Percentiles rank a stretch among this genome's conserved stretches.
Evolutionary conservation across 2,797 vertebrate species (phyloP).

Genomic region (Botia kubotai): DNA sequence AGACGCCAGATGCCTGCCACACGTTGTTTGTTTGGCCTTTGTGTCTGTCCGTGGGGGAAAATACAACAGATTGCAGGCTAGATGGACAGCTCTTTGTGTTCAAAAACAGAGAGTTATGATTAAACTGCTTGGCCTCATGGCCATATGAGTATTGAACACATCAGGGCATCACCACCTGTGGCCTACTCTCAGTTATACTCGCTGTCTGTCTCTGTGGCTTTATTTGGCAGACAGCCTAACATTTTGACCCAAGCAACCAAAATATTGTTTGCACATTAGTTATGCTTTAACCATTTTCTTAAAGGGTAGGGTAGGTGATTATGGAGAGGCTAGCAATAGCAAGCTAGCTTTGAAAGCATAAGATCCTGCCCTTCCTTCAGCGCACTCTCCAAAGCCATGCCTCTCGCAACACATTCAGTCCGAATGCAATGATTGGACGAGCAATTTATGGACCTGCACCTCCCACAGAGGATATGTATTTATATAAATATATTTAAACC

Average conservation of each 20-base stretch:
- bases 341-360: no score
- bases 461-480: no score
- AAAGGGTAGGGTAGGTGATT: background rate
- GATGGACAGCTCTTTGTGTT: constrained; percentile 31
- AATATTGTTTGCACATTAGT: background rate
- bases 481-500: no score
- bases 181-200: constrained; percentile 2
- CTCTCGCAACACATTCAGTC: no score
- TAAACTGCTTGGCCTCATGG: constrained; percentile 13
- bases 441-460: no score
- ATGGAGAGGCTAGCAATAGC: no score
- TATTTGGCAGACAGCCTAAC: background rate
- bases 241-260: background rate
- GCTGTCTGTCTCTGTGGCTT: background rate
- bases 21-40: constrained; percentile 47
- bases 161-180: constrained; percentile 24
- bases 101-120: constrained; percentile 19
- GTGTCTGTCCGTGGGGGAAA: constrained; percentile 33
- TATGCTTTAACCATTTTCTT: background rate
- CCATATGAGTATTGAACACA: constrained; percentile 3
- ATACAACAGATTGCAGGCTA: constrained; percentile 20
- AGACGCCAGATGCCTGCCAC: constrained; percentile 35
- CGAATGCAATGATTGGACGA: no score
- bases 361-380: no score
- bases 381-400: no score